Conservation (phyloP, 2,888 invertebrate species). For the Fragum fragum region DNA sequence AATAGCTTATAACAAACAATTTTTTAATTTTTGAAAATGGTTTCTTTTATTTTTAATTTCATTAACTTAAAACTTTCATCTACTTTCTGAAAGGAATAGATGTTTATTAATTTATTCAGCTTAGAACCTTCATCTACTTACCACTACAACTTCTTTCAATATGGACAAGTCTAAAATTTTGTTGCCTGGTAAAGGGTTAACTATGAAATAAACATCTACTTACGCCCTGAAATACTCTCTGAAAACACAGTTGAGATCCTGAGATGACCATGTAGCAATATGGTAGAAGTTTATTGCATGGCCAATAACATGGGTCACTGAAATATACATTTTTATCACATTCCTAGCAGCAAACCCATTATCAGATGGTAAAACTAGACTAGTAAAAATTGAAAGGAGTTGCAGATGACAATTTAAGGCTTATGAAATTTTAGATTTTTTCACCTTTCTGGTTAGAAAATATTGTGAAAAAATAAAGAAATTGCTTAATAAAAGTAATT, state of each 20-base stretch:
- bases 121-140: background rate
- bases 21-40: background rate
- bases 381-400: no score
- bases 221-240: conserved; percentile 79
- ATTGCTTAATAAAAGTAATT: no score
- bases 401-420: no score
- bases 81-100: no score
- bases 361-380: no score
- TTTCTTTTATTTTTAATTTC: no score
- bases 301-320: conserved; percentile 89
- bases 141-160: background rate
- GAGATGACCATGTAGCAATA: conserved; percentile 89
- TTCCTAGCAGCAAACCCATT: no score
- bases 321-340: no score
- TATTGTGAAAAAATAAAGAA: no score
- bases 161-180: background rate
- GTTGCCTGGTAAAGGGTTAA: background rate
- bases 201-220: conserved; percentile 58
- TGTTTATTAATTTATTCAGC: no score
- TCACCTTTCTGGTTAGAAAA: no score
- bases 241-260: conserved; percentile 79
- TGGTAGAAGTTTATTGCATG: conserved; percentile 90
- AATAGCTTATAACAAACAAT: conserved; percentile 1
- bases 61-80: background rate
- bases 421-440: no score